Evolutionary conservation across 2,888 invertebrate genomes (phyloP).

Genomic region (Marasmarcha lunaedactyla): DNA sequence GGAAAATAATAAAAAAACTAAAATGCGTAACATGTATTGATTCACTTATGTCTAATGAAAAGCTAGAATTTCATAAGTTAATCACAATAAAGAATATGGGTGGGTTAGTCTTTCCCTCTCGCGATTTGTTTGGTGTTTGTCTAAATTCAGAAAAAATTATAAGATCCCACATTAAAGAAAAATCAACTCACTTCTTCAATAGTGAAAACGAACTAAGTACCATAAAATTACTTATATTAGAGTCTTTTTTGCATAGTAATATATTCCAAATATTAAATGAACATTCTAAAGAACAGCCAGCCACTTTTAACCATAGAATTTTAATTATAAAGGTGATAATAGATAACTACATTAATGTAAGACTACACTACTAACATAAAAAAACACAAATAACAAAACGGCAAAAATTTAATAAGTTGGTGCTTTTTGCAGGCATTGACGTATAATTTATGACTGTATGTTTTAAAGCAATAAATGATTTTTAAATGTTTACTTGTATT

Average conservation of each 20-base stretch:
- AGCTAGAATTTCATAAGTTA: conserved; percentile 1
- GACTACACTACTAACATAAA: neutral
- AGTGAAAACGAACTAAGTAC: too few relatives aligned
- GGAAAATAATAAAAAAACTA: conserved; percentile 4
- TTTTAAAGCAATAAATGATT: too few relatives aligned
- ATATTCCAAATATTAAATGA: too few relatives aligned
- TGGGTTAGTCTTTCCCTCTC: neutral
- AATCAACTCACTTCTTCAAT: neutral
- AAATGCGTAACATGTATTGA: conserved; percentile 6
- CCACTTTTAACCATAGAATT: conserved; percentile 1
- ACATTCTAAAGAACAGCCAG: too few relatives aligned
- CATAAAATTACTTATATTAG: too few relatives aligned
- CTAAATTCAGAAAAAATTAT: neutral
- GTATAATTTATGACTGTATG: too few relatives aligned
- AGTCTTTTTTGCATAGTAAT: too few relatives aligned
- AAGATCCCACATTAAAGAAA: neutral
- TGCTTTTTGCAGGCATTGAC: too few relatives aligned
- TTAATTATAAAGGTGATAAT: neutral
- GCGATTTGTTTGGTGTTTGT: neutral
- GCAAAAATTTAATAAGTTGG: conserved; percentile 1
- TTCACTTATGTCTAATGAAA: neutral
- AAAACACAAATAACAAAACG: neutral
- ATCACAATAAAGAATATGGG: conserved; percentile 1
- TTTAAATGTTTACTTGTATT: too few relatives aligned
- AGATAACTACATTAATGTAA: neutral